Percentiles rank a stretch among this genome's conserved stretches.
phyloP scores from a whole-genome alignment of 2,113 vertebrate species.

The Ivindomyrus marchei region DNA sequence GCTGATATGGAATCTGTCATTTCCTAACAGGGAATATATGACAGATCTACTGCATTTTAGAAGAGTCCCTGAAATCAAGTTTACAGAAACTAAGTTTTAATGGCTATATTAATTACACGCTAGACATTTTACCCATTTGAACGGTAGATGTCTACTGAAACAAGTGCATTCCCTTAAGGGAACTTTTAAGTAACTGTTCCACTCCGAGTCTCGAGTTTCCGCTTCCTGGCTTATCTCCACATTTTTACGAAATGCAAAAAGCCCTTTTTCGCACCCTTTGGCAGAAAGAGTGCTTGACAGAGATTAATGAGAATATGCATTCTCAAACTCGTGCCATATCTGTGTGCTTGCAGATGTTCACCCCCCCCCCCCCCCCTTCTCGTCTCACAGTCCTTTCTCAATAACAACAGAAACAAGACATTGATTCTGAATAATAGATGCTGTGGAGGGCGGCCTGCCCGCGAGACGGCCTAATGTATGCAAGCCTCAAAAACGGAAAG shows the following conservation, averaged over 20 bases:
- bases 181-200: conserved; percentile 2
- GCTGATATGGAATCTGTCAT: neutral
- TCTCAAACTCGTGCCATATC: conserved; percentile 16
- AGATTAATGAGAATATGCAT: conserved; percentile 28
- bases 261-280: neutral
- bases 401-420: conserved; percentile 9
- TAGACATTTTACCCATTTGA: neutral
- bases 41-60: neutral
- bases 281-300: conserved; percentile 13
- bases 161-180: neutral
- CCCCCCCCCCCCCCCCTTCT: neutral
- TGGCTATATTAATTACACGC: neutral
- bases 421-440: conserved; percentile 20
- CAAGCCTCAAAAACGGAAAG: conserved; percentile 22
- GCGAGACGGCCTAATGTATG: neutral
- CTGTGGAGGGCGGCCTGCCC: neutral
- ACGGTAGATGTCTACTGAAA: neutral
- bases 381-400: neutral
- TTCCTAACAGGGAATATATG: neutral
- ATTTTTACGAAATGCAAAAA: conserved; percentile 12
- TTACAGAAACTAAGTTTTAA: neutral
- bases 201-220: neutral
- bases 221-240: neutral
- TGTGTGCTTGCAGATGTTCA: conserved; percentile 14
- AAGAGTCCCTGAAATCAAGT: neutral